Evolutionary conservation across 2,888 invertebrate species (phyloP), one percentile per base, ranked within the genome.

Genomic region (Metacarcinus magister): DNA sequence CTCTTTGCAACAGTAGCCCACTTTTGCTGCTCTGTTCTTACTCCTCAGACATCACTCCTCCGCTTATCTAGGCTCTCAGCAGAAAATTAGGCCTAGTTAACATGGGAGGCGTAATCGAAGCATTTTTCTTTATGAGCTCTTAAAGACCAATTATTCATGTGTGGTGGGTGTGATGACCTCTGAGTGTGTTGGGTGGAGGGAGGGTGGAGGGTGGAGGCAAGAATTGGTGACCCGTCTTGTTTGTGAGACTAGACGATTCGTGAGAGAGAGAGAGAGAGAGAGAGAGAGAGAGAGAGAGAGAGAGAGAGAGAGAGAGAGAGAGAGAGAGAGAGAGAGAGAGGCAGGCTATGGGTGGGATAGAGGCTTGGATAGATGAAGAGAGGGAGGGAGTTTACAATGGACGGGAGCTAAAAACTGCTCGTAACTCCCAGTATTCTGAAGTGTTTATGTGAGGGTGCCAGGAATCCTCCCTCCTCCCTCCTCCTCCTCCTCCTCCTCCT

Each of bases 401-500:
- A 46, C 54, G 32, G 67, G 87, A 39, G 75, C 90, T 95, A 95
- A 95, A 95, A 95, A 95, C 95, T 75, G 91, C 23, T 54, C 92
- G 89, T 95, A 95, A 92, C 90, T 95, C 89, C 95, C 92, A 92
- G 54, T 67, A 48, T 44, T 91, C 95, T 67, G 95, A 60, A 46
- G 44, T 95, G 95, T 95, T 95, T 95, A 95, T 95, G 95, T 95
- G 91, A 95, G 91, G 90, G 91, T 95, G 95, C 95, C 95, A 95
- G 95, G 39, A 92, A 60, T 75, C 91, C 67, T 54, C 67, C 39
- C 54, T 32, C 60, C 75, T 60, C 5, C 93, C 44, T n/a, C 5
- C 7, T 5, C 5, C 39, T 28, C 44, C 46, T 46, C 39, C 46
- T 7, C 46, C 32, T 10, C 87, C 46, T 28, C 60, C 19, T 54